These are phyloP conservation scores for Lagria hirta DNA, from an alignment of 2,888 invertebrate species.

Conservation along the genomic window DNA sequence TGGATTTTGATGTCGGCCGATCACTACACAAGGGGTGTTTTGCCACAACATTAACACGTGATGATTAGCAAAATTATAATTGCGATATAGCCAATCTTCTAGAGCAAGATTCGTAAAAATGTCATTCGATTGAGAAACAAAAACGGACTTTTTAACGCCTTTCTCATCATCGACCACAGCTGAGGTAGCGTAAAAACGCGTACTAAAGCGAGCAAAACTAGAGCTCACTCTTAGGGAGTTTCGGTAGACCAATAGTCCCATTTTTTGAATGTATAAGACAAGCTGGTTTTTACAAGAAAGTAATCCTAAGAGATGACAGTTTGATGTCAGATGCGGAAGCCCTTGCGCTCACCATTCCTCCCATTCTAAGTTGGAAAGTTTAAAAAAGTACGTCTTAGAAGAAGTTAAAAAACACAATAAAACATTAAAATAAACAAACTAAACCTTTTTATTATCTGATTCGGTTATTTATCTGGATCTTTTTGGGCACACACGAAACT, in stretches of 20 bases:
- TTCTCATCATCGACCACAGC: conserved; percentile 29
- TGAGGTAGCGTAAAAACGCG: conserved; percentile 29
- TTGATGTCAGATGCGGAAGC: too few relatives aligned
- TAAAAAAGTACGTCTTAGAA: too few relatives aligned
- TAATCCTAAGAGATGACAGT: too few relatives aligned
- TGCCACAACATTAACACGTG: conserved; percentile 89
- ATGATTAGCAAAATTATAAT: conserved; percentile 79
- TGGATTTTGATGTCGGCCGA: conserved; percentile 96
- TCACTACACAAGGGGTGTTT: conserved; percentile 91
- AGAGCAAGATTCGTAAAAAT: conserved; percentile 91
- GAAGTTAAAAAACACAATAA: too few relatives aligned
- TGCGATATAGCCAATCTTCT: conserved; percentile 94
- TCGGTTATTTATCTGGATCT: too few relatives aligned
- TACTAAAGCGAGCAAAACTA: conserved; percentile 31
- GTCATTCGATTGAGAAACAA: conserved; percentile 87
- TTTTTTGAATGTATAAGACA: too few relatives aligned
- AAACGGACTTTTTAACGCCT: conserved; percentile 78
- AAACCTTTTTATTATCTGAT: too few relatives aligned
- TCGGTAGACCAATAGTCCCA: conserved; percentile 47
- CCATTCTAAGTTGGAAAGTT: too few relatives aligned
- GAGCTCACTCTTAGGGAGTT: conserved; percentile 36
- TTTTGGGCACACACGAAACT: too few relatives aligned
- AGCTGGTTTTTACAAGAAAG: too few relatives aligned
- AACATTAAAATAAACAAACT: too few relatives aligned
- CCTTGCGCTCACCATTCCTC: too few relatives aligned